Base-by-base conservation (phyloP, 2,113 vertebrate genomes). In the Bufo bufo region DNA sequence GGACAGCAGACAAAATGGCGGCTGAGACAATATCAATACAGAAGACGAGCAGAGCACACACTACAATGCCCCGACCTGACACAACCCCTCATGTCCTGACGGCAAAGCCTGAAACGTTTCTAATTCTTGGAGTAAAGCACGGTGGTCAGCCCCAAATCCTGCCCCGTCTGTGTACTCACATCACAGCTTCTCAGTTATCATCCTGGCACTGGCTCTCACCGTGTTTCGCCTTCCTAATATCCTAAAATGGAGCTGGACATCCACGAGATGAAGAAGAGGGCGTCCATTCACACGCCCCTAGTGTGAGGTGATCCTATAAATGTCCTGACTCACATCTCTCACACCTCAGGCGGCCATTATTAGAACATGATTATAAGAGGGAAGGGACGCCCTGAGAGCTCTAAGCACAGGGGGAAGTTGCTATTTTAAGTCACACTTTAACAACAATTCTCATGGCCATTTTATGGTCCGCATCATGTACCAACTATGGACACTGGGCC, bases 221-320 rank as follows among this genome's bases (percentile, higher is more conserved):
- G 10, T 5, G 3, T 33, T 33, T 17, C 4, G 77, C 11, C 19
- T 19, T 10, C 17, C 78, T 45, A 80, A 82, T 82, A 9, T 49
- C 80, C 80, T 65, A 66, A 82, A 19, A 82, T 66, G 80, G 80
- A 82, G 59, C 59, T 49, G 59, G 59, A 45, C 80, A 65, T 14
- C 56, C 16, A 2, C 10, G 17, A 50, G 45, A 47, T 11, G 54
- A n/a, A 5, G 43, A 52, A 49, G 12, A n/a, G 71, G 84, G 43
- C 45, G 54, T 75, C 65, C 71, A 14, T 50, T 43, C 52, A 23
- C 72, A 77, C 72, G 20, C 33, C 43, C 43, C 20, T n/a, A 61
- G 43, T 77, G 72, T n/a, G 43, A 85, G 56, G 52, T 50, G 56
- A 85, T 77, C 43, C 20, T 58, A 63, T 77, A 19, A 61, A 61